These are phyloP conservation scores for Ciconia nigra DNA, from an alignment of 2,797 vertebrate genomes.

Conservation along the genomic window DNA sequence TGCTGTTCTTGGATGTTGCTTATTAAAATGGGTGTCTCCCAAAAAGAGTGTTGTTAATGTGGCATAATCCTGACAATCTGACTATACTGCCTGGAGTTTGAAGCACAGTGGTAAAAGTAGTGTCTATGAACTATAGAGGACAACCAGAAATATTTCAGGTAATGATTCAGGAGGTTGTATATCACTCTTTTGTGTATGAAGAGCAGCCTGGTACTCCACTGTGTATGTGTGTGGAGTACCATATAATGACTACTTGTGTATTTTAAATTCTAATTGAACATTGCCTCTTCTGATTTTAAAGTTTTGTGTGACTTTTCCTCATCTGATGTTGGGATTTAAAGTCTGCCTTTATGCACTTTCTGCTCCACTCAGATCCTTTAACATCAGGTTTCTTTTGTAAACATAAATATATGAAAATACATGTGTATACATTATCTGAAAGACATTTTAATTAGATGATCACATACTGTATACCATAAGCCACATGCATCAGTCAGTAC, in stretches of 20 bases:
- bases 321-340: neutral
- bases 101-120: neutral
- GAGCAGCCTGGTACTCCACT: neutral
- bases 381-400: neutral
- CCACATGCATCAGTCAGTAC: neutral
- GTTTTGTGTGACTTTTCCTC: neutral
- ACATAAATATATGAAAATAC: neutral
- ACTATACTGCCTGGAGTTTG: neutral
- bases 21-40: neutral
- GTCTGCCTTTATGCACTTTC: neutral
- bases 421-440: neutral
- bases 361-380: neutral
- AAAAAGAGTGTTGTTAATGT: neutral
- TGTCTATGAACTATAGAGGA: neutral
- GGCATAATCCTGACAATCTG: neutral
- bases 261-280: neutral
- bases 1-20: neutral
- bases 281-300: neutral
- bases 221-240: too few relatives aligned
- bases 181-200: neutral
- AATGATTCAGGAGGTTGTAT: neutral
- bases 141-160: neutral
- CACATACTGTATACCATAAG: neutral
- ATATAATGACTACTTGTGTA: neutral
- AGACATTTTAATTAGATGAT: neutral